These are phyloP conservation scores for Hydrolagus colliei DNA, from an alignment of 2,797 vertebrate genomes.

Conservation along the genomic window DNA sequence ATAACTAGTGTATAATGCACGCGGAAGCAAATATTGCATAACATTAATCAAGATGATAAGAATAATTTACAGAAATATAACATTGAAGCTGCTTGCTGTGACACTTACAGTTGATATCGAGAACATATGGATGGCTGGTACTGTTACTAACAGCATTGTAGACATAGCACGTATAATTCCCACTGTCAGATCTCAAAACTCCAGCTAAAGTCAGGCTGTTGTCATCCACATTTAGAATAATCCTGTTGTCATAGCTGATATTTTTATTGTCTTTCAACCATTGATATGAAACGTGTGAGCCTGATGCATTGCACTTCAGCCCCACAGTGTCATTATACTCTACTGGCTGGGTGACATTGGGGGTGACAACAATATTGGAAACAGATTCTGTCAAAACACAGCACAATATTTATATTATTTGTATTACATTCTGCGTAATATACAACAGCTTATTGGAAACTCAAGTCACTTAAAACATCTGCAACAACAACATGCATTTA, in stretches of 20 bases:
- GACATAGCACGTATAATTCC: constrained; percentile 35
- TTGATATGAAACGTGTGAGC: not conserved
- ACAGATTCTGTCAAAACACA: not conserved
- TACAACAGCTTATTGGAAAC: too few relatives aligned
- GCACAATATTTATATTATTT: too few relatives aligned
- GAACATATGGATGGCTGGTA: constrained; percentile 27
- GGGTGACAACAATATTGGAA: not conserved
- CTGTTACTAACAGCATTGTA: not conserved
- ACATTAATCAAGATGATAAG: too few relatives aligned
- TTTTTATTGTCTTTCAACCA: constrained; percentile 34
- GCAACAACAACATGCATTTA: too few relatives aligned
- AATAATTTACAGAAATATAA: not conserved
- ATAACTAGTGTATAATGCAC: too few relatives aligned
- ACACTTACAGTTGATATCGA: constrained; percentile 38
- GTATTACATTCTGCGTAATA: not conserved
- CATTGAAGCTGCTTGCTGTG: too few relatives aligned
- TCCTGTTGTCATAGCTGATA: not conserved
- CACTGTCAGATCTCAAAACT: constrained; percentile 35
- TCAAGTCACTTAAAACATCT: too few relatives aligned
- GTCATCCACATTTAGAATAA: constrained; percentile 1
- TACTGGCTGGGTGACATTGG: not conserved
- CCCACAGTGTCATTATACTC: not conserved
- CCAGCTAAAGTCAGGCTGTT: constrained; percentile 32
- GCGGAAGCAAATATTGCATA: too few relatives aligned
- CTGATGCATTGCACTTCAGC: not conserved